Percentiles rank a stretch among this genome's conserved stretches.
phyloP scores from a whole-genome alignment of 2,113 vertebrate species.

The Ctenodactylus gundi region DNA sequence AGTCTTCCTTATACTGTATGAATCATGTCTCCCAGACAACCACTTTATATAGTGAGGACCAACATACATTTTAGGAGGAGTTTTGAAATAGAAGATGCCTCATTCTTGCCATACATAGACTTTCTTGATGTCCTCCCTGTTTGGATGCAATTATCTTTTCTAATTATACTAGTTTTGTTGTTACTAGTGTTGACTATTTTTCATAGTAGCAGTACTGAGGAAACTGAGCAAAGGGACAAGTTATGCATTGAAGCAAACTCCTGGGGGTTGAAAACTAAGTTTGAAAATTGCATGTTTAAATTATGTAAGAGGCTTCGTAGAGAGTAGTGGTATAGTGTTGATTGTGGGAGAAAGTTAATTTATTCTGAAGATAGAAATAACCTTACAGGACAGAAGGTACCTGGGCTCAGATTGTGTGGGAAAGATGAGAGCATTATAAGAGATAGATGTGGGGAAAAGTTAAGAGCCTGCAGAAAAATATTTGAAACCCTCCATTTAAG shows the following conservation, averaged over 20 bases:
- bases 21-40: constrained; percentile 9
- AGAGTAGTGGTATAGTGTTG: neutral
- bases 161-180: neutral
- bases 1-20: neutral
- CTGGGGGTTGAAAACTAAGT: neutral
- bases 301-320: neutral
- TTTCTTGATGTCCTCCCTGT: neutral
- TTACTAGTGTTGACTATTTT: neutral
- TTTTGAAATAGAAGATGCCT: neutral
- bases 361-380: constrained; percentile 41
- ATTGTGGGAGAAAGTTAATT: neutral
- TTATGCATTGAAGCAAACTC: neutral
- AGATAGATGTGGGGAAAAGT: neutral
- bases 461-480: neutral
- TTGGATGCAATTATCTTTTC: neutral
- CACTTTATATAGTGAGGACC: neutral
- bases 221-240: neutral
- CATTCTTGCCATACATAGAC: neutral
- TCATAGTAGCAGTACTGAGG: neutral
- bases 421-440: neutral
- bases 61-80: neutral
- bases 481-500: neutral
- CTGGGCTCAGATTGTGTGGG: neutral
- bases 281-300: neutral
- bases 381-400: constrained; percentile 1